Evolutionary conservation across 2,113 vertebrate species (phyloP).

Genomic region (Hydrolagus affinis): DNA sequence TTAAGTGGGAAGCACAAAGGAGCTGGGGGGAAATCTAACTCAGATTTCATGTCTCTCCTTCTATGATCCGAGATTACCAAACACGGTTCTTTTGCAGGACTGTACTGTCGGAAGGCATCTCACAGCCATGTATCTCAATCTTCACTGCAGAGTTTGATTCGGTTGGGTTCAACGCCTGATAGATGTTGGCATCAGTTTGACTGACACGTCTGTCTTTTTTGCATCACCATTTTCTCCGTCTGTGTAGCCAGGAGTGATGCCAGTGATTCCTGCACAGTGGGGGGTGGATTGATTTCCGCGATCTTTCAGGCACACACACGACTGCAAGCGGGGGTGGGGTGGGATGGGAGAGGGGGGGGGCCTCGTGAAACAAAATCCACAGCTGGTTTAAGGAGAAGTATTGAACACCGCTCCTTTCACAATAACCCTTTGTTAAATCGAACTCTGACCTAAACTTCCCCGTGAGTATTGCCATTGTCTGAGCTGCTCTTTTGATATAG

Average conservation of each 20-base stretch:
- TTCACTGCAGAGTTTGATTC: background rate
- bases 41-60: background rate
- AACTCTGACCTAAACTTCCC: background rate
- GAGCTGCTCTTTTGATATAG: no score
- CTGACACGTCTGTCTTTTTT: background rate
- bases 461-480: no score
- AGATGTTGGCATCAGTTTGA: background rate
- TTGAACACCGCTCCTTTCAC: background rate
- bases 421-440: conserved; percentile 1
- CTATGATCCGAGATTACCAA: background rate
- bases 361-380: background rate
- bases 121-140: background rate
- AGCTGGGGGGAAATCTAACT: background rate
- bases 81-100: background rate
- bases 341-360: no score
- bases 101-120: background rate
- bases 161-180: background rate
- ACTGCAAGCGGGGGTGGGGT: background rate
- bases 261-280: background rate
- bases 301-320: background rate
- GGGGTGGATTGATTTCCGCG: background rate
- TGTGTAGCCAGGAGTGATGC: background rate
- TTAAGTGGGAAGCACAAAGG: no score
- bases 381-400: background rate
- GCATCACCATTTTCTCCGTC: conserved; percentile 7